Base-by-base conservation (phyloP, 1,140 invertebrate species). In the Eriosoma lanigerum region DNA sequence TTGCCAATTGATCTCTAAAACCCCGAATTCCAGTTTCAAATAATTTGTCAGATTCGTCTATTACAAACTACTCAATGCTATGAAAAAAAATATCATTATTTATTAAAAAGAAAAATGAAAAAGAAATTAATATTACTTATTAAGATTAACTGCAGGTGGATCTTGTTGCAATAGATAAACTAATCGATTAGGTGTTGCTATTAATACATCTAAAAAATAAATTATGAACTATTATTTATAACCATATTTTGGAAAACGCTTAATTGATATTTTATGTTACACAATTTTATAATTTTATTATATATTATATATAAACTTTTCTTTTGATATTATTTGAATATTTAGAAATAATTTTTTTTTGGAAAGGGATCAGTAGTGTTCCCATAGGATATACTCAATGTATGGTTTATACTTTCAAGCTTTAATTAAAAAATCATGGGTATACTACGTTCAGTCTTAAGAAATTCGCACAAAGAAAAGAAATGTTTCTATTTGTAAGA, bases 31-130 rank as follows among this genome's bases (percentile, higher is more conserved):
- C 93, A 75, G 91, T 90, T 86, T 96, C 91, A 89, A 98, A 98
- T 15, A 98, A 85, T 86, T 97, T 96, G 88, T 98, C 97, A 4
- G 94, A 95, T 87, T 98, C 97, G 86, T 98, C 97, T 24, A 98
- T 89, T 44, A 98, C 87, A 26, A 98, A 87, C 94, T 95, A 98
- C 84, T 96, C 90, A 13, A 98, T 90, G 84, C 92, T 94, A 82
- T 78, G 85, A 85, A 84, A 82, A 80, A 50, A 82, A 80, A 70
- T 52, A 68, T 38, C 8, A 46, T 6, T 48, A 12, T 48, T 48
- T 15, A 48, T 48, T 81, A 83, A 58, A 82, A 75, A 54, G 12
- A 76, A 17, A n/a, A 38, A 6, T 58, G 17, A 12, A 78, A 78
- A 44, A 8, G 5, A n/a, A n/a, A n/a, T n/a, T n/a, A n/a, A n/a